Percentiles rank a stretch among this genome's conserved stretches.
Conservation (phyloP, 1,140 invertebrate species). For the Campoletis sonorensis region DNA sequence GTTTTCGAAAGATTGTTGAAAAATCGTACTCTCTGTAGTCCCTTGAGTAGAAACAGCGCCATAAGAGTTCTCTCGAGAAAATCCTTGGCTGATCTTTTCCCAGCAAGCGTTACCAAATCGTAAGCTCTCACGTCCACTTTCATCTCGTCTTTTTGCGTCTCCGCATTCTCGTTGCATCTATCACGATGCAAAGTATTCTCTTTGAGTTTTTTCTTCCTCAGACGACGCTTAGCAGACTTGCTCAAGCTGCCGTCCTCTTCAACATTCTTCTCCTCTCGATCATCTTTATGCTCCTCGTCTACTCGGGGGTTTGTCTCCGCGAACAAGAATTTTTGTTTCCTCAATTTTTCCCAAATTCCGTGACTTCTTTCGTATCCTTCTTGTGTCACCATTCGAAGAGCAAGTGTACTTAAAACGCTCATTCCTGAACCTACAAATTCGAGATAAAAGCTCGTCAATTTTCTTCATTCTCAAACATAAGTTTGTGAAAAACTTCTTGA, state of each 20-base stretch:
- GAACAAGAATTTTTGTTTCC: constrained; percentile 1
- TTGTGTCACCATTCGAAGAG: constrained; percentile 86
- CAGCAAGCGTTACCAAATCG: constrained; percentile 83
- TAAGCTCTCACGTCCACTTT: constrained; percentile 75
- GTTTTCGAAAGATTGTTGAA: constrained; percentile 71
- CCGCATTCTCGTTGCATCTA: neutral
- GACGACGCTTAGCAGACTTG: constrained; percentile 61
- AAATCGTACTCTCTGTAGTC: constrained; percentile 81
- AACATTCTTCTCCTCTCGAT: neutral
- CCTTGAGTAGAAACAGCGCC: constrained; percentile 86
- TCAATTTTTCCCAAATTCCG: constrained; percentile 70
- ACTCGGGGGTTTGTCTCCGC: neutral
- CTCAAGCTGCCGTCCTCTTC: constrained; percentile 49
- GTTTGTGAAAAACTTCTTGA: too few species aligned
- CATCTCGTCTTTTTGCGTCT: neutral
- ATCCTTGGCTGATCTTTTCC: constrained; percentile 81
- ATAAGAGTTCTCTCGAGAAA: constrained; percentile 87
- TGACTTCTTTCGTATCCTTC: constrained; percentile 76
- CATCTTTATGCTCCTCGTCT: neutral
- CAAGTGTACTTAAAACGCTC: constrained; percentile 86
- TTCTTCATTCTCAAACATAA: too few species aligned
- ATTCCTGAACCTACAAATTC: constrained; percentile 82
- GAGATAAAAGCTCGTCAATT: too few species aligned
- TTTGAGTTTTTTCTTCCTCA: constrained; percentile 60
- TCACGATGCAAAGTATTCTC: constrained; percentile 52